These are phyloP conservation scores for Leptarthrus brevirostris DNA, from an alignment of 2,888 invertebrate species.

Conservation along the genomic window DNA sequence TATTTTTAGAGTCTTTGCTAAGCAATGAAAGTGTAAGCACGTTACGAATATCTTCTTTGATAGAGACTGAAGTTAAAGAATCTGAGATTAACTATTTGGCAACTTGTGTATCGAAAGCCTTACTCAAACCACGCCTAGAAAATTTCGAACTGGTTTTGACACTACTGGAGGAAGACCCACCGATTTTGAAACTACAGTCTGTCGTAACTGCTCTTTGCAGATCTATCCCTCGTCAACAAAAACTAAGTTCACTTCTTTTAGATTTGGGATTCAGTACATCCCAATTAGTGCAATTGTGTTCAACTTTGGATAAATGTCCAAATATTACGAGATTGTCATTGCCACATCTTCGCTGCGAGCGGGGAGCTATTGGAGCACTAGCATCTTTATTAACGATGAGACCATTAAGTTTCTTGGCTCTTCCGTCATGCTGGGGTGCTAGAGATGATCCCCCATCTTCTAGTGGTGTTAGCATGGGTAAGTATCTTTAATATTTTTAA, in stretches of 20 bases:
- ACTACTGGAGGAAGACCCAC: slow-evolving; percentile 70
- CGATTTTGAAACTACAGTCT: slow-evolving; percentile 68
- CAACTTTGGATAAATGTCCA: slow-evolving; percentile 68
- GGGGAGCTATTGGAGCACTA: slow-evolving; percentile 69
- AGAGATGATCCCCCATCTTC: slow-evolving; percentile 69
- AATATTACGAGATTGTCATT: slow-evolving; percentile 69
- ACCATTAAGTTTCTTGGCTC: slow-evolving; percentile 68
- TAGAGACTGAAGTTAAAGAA: slow-evolving; percentile 70
- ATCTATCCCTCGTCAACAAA: slow-evolving; percentile 59
- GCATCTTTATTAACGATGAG: slow-evolving; percentile 68
- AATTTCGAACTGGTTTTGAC: slow-evolving; percentile 70
- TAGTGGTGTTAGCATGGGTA: slow-evolving; percentile 69
- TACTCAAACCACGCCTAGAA: slow-evolving; percentile 68
- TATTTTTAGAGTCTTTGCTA: slow-evolving; percentile 68
- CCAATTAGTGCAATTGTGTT: slow-evolving; percentile 70
- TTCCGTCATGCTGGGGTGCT: slow-evolving; percentile 70
- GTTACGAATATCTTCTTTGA: slow-evolving; percentile 68
- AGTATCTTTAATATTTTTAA: no score
- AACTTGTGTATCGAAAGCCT: slow-evolving; percentile 67
- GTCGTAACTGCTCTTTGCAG: slow-evolving; percentile 69
- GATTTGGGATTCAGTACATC: slow-evolving; percentile 70
- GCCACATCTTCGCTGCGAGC: slow-evolving; percentile 70
- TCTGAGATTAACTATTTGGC: slow-evolving; percentile 68
- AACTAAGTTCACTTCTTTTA: slow-evolving; percentile 68
- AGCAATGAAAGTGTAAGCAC: slow-evolving; percentile 70